Conservation (phyloP, 2,797 vertebrate genomes). For the Etheostoma nigrum region DNA sequence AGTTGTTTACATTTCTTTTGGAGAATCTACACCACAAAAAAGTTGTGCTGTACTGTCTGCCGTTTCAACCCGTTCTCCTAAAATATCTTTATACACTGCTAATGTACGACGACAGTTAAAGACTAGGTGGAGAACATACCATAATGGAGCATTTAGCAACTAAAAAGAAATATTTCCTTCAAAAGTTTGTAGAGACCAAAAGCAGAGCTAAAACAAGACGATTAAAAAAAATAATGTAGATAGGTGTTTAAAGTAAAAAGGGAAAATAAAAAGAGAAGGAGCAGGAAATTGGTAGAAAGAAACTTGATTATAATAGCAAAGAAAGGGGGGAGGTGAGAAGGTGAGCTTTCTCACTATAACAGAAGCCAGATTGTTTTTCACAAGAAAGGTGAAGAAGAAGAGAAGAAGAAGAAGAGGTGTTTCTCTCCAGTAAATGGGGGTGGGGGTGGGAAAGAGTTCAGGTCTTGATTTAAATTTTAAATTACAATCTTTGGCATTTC, state of each 20-base stretch:
- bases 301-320: slow-evolving; percentile 30
- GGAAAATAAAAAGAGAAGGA: not conserved
- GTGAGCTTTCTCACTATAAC: slow-evolving; percentile 29
- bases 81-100: no score
- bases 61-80: not conserved
- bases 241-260: not conserved
- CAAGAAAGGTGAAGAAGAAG: not conserved
- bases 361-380: slow-evolving; percentile 31
- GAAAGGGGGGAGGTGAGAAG: slow-evolving; percentile 36
- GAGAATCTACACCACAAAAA: not conserved
- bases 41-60: not conserved
- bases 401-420: not conserved
- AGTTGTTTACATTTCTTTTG: not conserved
- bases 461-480: slow-evolving; percentile 44
- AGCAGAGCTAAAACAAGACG: fast-evolving
- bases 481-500: slow-evolving; percentile 26
- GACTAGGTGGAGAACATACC: no score
- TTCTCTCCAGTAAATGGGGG: slow-evolving; percentile 7
- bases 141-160: not conserved
- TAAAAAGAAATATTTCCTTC: not conserved
- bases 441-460: not conserved
- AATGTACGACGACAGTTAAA: not conserved
- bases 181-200: not conserved
- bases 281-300: slow-evolving; percentile 1
- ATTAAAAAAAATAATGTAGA: no score